These are phyloP conservation scores for Mus musculus DNA, from an alignment of 2,113 vertebrate genomes.

Conservation along the genomic window GRCm39 chr1:108427001-108427500, in stretches of 20 bases:
- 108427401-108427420: conserved; percentile 68
- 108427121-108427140: background rate
- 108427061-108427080: conserved; percentile 28
- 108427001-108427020: conserved; percentile 63
- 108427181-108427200: conserved; percentile 64
- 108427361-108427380: conserved; percentile 72
- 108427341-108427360: conserved; percentile 81
- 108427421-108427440: conserved; percentile 67
- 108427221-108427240: conserved; percentile 59
- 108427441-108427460: conserved; percentile 30
- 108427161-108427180: background rate
- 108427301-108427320: conserved; percentile 79
- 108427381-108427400: conserved; percentile 66
- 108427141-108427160: background rate
- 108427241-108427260: conserved; percentile 69
- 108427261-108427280: conserved; percentile 78
- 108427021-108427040: conserved; percentile 69
- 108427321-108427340: conserved; percentile 81
- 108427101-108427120: conserved; percentile 64
- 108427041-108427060: background rate
- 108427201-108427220: conserved; percentile 56
- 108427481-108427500: conserved; percentile 57
- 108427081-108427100: conserved; percentile 46
- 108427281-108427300: conserved; percentile 79
- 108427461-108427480: conserved; percentile 49